Conservation (phyloP, 2,888 invertebrate species). For the Heliconius sara region DNA sequence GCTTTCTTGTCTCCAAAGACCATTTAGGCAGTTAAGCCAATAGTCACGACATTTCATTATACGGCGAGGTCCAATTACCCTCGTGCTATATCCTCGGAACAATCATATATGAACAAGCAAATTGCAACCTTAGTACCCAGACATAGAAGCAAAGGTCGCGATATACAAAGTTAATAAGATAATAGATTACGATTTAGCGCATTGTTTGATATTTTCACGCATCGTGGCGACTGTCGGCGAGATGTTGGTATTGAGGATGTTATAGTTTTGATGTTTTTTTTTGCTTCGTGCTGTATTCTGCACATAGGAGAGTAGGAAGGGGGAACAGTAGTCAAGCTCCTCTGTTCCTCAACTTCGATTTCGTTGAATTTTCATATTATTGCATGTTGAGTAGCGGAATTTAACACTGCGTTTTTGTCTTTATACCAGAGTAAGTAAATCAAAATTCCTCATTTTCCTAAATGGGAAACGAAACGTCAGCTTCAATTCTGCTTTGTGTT, state of each 20-base stretch:
- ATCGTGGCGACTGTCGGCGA: slow-evolving; percentile 31
- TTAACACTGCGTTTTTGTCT: background rate
- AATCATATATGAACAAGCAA: background rate
- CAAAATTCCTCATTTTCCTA: background rate
- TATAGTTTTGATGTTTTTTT: background rate
- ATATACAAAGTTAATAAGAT: slow-evolving; percentile 30
- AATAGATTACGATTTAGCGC: slow-evolving; percentile 41
- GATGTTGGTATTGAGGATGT: background rate
- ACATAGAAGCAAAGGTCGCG: slow-evolving; percentile 9
- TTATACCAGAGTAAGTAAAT: background rate
- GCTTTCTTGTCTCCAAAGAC: slow-evolving; percentile 27
- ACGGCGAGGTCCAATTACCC: slow-evolving; percentile 40
- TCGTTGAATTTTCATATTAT: background rate
- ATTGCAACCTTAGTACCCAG: slow-evolving; percentile 20
- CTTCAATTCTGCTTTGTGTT: background rate
- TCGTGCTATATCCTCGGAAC: slow-evolving; percentile 15
- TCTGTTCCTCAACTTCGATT: background rate
- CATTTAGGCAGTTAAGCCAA: slow-evolving; percentile 39
- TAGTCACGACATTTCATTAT: slow-evolving; percentile 42
- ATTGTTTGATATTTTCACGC: slow-evolving; percentile 43
- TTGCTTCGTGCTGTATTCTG: background rate
- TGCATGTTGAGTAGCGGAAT: background rate
- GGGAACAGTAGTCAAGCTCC: background rate
- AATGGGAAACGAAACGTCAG: background rate
- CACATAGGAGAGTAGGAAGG: background rate